These are phyloP conservation scores for Aplidium turbinatum DNA, from an alignment of 23 tunicate species.

Conservation along the genomic window DNA sequence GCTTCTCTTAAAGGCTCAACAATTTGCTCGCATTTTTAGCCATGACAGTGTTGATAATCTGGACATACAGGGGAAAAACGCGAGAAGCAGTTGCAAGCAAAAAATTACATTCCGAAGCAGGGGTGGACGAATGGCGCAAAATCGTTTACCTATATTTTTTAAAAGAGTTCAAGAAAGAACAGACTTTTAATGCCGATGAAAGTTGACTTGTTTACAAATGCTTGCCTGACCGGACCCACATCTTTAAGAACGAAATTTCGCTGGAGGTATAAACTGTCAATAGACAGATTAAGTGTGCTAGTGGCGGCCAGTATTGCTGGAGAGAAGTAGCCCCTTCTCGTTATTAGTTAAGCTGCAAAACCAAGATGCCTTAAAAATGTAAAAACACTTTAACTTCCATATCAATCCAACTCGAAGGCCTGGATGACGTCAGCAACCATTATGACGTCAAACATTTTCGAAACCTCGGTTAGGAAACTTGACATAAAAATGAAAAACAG, in stretches of 20 bases:
- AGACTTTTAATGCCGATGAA: neutral
- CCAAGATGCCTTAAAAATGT: neutral
- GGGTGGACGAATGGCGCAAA: neutral
- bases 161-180: conserved; percentile 11
- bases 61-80: conserved; percentile 3
- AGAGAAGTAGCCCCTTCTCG: neutral
- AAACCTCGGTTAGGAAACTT: conserved; percentile 24
- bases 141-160: neutral
- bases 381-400: conserved; percentile 2
- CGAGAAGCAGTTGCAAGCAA: conserved; percentile 12
- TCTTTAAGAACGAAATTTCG: neutral
- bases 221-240: conserved; percentile 9
- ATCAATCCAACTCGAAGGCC: neutral
- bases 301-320: conserved; percentile 3
- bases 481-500: conserved; percentile 12
- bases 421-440: too few species aligned
- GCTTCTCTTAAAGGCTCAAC: conserved; percentile 25
- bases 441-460: neutral
- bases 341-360: neutral
- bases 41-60: conserved; percentile 12
- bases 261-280: conserved; percentile 12
- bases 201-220: conserved; percentile 15
- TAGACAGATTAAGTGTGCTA: conserved; percentile 21
- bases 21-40: conserved; percentile 7
- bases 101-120: conserved; percentile 5